Evolutionary conservation across 2,888 invertebrate species (phyloP).

Genomic region (Apantesis nais): DNA sequence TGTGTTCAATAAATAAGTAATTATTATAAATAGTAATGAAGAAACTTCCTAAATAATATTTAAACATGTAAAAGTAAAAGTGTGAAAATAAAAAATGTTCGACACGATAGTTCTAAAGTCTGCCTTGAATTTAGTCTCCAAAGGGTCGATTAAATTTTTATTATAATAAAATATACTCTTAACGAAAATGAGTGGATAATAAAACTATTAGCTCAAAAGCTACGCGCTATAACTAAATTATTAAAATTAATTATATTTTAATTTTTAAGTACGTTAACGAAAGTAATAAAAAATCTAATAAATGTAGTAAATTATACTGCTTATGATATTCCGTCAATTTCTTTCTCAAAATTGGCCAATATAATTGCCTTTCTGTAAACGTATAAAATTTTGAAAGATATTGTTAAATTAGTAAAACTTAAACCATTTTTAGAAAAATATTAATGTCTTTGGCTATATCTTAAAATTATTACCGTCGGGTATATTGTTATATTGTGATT

Average conservation of each 20-base stretch:
- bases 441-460: constrained; percentile 54
- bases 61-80: constrained; percentile 27
- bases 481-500: constrained; percentile 55
- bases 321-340: constrained; percentile 52
- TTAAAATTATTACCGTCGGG: constrained; percentile 47
- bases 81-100: constrained; percentile 24
- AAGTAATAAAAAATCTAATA: constrained; percentile 22
- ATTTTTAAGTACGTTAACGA: constrained; percentile 21
- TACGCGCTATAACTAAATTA: constrained; percentile 13
- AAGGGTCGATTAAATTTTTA: constrained; percentile 15
- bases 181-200: constrained; percentile 8
- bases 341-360: constrained; percentile 62
- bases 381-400: constrained; percentile 52
- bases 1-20: not conserved
- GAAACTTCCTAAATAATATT: constrained; percentile 42
- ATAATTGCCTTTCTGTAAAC: constrained; percentile 70
- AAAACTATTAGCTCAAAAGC: constrained; percentile 7
- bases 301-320: constrained; percentile 32
- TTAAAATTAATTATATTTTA: constrained; percentile 21
- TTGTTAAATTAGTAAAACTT: constrained; percentile 56
- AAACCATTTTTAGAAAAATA: constrained; percentile 53
- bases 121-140: constrained; percentile 41
- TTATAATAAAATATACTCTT: constrained; percentile 13
- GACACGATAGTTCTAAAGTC: constrained; percentile 31
- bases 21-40: constrained; percentile 29